Evolutionary conservation across 1,140 invertebrate species (phyloP), one percentile per base, ranked within the genome.

Genomic region (Heliothis subflexa): DNA sequence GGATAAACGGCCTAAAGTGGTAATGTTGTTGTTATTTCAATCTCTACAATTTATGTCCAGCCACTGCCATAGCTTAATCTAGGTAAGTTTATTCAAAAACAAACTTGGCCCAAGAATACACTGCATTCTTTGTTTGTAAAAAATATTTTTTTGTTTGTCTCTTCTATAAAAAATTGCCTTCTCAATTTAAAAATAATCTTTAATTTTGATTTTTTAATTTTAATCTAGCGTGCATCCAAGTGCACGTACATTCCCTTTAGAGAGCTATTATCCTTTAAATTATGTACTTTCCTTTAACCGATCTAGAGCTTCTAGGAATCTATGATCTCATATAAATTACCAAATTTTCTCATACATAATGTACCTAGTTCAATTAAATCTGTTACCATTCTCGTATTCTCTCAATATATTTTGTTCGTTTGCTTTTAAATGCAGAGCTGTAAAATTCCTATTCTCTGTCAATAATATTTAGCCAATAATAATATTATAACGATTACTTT

Each of bases 61-160:
- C 85, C 90, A 91, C 90, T 92, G 89, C 89, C 90, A 90, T 92
- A 91, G 88, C 83, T 86, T 86, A 87, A 91, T 85, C 80, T 88
- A 85, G 73, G 80, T 85, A 83, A 82, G 78, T 81, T 83, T 74
- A 68, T 52, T 64, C 21, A 47, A 78, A 76, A 70, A 72, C 79
- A 21, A 68, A 78, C 61, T 73, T 71, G 54, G n/a, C 61, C 57
- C 21, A 18, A 52, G 71, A 61, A 74, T 25, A 47, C 18, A 47
- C 18, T 49, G 49, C 66, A 52, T 18, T 49, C n/a, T 18, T 66
- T 40, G 7, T 9, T 68, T 50, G 49, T 40, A 40, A 40, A 33
- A 3, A 9, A 49, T 14, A 21, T 59, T 59, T 57, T 14, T 18
- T 62, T 28, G n/a, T 49, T 18, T 61, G 21, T 21, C 50, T 55